A percentile compares a stretch with the other conserved stretches of the same genome.
These are phyloP conservation scores for Caenorhabditis sp. DNA, from an alignment of 2,888 invertebrate genomes.

Conservation along the genomic window DNA sequence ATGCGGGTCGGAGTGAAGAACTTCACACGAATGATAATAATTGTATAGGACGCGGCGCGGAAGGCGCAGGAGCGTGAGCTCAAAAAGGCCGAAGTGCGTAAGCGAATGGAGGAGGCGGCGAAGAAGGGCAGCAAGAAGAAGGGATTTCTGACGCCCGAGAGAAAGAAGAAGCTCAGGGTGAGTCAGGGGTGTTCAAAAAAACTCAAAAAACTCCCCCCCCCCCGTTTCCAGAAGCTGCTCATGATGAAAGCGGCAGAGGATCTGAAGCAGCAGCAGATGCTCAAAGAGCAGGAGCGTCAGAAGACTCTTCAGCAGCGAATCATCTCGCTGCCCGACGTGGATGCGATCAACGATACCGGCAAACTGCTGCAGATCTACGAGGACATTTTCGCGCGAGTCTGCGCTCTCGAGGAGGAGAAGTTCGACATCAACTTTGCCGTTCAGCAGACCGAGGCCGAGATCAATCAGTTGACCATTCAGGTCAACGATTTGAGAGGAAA, in stretches of 20 bases:
- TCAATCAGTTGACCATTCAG: slow-evolving; percentile 97
- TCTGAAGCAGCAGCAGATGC: slow-evolving; percentile 97
- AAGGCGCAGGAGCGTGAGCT: slow-evolving; percentile 97
- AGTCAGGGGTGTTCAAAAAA: slow-evolving; percentile 79
- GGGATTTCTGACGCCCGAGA: slow-evolving; percentile 98
- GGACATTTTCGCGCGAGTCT: slow-evolving; percentile 83
- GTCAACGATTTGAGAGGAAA: slow-evolving; percentile 99
- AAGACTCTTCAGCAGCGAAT: slow-evolving; percentile 89
- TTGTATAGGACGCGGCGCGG: slow-evolving; percentile 81
- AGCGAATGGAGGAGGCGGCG: slow-evolving; percentile 97
- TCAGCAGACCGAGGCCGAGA: slow-evolving; percentile 85
- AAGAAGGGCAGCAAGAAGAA: slow-evolving; percentile 99
- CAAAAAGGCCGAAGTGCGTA: slow-evolving; percentile 97
- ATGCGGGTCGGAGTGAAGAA: too few species aligned
- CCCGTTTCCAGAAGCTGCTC: slow-evolving; percentile 87
- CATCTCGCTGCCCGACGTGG: slow-evolving; percentile 90
- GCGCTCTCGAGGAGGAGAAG: slow-evolving; percentile 82
- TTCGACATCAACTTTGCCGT: slow-evolving; percentile 97
- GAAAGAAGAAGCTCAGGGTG: slow-evolving; percentile 99
- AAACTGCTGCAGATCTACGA: slow-evolving; percentile 68
- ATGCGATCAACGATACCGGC: slow-evolving; percentile 89
- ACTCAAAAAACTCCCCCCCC: neutral
- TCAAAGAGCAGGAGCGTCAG: slow-evolving; percentile 96
- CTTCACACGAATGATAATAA: too few species aligned
- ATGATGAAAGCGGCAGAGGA: slow-evolving; percentile 99